Evolutionary conservation across 2,797 vertebrate genomes (phyloP).

Genomic region (Rhabdomys pumilio): DNA sequence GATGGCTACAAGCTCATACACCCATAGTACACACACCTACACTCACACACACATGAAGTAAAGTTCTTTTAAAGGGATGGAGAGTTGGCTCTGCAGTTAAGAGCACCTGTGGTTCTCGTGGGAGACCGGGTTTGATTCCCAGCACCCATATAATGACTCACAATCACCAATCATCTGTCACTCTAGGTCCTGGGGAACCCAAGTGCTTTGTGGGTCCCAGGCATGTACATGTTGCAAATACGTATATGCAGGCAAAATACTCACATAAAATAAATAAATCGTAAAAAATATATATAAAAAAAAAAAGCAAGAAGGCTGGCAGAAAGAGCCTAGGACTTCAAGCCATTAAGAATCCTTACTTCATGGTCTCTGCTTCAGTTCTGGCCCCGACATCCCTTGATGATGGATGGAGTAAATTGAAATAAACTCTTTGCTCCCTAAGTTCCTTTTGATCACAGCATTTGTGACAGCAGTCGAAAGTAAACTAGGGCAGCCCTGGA

Average conservation of each 20-base stretch:
- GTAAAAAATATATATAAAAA: background rate
- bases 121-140: background rate
- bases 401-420: background rate
- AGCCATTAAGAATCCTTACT: background rate
- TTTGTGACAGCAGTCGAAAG: background rate
- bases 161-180: background rate
- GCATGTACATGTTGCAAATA: background rate
- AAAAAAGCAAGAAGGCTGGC: background rate
- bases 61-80: background rate
- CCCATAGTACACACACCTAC: background rate
- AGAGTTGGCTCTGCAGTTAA: background rate
- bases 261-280: background rate
- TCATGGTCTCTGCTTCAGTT: background rate
- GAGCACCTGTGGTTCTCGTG: background rate
- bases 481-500: background rate
- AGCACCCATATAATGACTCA: background rate
- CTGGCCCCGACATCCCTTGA: background rate
- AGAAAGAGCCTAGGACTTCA: background rate
- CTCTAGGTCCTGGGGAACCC: background rate
- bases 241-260: background rate
- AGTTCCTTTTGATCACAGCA: background rate
- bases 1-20: background rate
- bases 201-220: background rate
- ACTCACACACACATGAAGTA: background rate
- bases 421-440: background rate